Conservation (phyloP, 2,113 vertebrate genomes). For the Aleadryas rufinucha region DNA sequence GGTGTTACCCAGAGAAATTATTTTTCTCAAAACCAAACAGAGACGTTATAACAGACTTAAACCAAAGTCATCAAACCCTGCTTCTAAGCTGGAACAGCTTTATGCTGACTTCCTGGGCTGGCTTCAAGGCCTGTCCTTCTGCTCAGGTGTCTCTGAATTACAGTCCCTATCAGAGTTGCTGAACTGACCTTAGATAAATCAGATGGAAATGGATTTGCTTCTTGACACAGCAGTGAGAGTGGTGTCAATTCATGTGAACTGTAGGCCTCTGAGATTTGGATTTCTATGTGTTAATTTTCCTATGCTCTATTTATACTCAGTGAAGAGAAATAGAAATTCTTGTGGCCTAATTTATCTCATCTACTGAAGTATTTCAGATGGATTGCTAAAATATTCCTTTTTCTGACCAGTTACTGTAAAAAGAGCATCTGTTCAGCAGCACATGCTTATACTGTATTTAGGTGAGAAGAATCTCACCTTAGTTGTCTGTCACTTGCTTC, state of each 20-base stretch:
- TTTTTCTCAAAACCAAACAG: neutral
- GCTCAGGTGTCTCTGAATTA: neutral
- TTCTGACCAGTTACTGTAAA: neutral
- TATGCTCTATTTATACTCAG: neutral
- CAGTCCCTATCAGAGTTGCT: neutral
- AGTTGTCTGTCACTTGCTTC: neutral
- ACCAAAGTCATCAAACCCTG: neutral
- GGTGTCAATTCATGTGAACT: neutral
- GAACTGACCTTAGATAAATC: neutral
- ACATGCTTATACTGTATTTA: neutral
- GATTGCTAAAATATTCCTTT: neutral
- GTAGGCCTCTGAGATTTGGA: neutral
- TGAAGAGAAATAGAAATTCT: neutral
- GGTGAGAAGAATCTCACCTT: neutral
- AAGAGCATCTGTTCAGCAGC: neutral
- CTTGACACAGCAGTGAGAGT: neutral
- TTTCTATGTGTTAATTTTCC: neutral
- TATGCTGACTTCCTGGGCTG: neutral
- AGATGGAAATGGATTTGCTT: neutral
- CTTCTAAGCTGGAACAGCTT: neutral
- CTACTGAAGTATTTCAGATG: neutral
- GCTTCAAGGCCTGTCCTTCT: neutral
- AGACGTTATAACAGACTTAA: neutral
- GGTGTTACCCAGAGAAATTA: neutral
- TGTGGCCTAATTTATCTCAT: neutral